Evolutionary conservation across 2,888 invertebrate species (phyloP).

Genomic region (Mesopsocus fuscifrons): DNA sequence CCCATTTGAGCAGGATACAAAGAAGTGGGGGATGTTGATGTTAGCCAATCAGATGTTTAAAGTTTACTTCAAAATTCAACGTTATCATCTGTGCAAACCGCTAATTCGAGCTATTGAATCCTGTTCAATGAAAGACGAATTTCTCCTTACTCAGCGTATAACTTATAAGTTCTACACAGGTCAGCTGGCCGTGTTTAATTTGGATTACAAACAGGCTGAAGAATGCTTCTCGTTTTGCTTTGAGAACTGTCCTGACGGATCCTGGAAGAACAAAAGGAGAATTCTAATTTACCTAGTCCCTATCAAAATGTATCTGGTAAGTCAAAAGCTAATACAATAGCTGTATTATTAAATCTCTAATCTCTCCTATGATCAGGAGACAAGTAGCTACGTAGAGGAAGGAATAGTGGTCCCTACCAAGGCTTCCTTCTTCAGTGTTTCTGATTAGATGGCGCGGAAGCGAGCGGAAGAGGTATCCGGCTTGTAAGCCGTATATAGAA

Average conservation of each 20-base stretch:
- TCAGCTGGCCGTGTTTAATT: constrained; percentile 95
- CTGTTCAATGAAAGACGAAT: constrained; percentile 71
- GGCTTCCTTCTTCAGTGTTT: too few relatives aligned
- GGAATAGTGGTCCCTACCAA: too few relatives aligned
- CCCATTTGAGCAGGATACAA: constrained; percentile 76
- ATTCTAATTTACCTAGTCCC: constrained; percentile 91
- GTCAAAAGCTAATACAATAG: constrained; percentile 13
- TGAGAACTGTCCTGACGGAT: constrained; percentile 64
- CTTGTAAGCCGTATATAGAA: too few relatives aligned
- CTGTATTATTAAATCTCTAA: too few relatives aligned
- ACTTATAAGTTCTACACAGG: constrained; percentile 97
- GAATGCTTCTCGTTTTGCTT: constrained; percentile 86
- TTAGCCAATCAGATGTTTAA: constrained; percentile 95
- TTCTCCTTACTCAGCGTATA: constrained; percentile 80
- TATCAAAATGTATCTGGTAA: constrained; percentile 79
- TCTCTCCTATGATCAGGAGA: too few relatives aligned
- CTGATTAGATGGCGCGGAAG: too few relatives aligned
- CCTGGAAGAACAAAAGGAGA: constrained; percentile 69
- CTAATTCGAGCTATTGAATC: constrained; percentile 92
- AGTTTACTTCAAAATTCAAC: constrained; percentile 86
- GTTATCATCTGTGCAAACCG: constrained; percentile 78
- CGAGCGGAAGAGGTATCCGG: too few relatives aligned
- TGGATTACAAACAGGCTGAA: constrained; percentile 83
- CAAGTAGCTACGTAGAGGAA: too few relatives aligned
- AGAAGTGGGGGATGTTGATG: constrained; percentile 88